phyloP scores from a whole-genome alignment of 2,888 invertebrate genomes.

The Tolmerus cingulatus region DNA sequence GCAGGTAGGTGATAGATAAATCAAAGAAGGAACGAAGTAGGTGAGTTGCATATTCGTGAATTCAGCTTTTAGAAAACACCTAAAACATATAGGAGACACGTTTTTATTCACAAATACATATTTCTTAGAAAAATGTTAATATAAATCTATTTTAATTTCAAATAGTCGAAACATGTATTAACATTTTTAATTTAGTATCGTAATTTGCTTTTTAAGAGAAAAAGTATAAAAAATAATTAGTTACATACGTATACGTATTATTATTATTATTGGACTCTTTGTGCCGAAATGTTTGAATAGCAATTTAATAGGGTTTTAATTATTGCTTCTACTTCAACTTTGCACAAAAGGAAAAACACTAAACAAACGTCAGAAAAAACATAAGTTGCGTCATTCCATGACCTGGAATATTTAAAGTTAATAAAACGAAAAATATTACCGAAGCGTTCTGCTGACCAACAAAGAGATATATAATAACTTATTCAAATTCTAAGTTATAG shows the following conservation, averaged over 20 bases:
- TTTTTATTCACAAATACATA: neutral
- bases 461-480: neutral
- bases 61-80: conserved; percentile 4
- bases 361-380: neutral
- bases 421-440: neutral
- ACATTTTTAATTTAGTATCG: neutral
- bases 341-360: neutral
- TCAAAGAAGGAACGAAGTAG: neutral
- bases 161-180: neutral
- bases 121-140: neutral
- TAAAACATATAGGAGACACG: neutral
- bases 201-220: neutral
- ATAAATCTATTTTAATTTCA: neutral
- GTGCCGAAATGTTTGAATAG: neutral
- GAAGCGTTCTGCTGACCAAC: neutral
- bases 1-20: neutral
- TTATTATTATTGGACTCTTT: neutral
- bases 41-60: neutral
- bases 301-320: no score
- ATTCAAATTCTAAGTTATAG: neutral
- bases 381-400: neutral
- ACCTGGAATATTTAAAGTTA: neutral
- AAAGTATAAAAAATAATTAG: neutral
- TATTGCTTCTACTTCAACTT: no score
- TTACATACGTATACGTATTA: neutral